A percentile compares a stretch with the other conserved stretches of the same genome.
These are phyloP conservation scores for Pecten maximus DNA, from an alignment of 2,888 invertebrate genomes.

Conservation along the genomic window DNA sequence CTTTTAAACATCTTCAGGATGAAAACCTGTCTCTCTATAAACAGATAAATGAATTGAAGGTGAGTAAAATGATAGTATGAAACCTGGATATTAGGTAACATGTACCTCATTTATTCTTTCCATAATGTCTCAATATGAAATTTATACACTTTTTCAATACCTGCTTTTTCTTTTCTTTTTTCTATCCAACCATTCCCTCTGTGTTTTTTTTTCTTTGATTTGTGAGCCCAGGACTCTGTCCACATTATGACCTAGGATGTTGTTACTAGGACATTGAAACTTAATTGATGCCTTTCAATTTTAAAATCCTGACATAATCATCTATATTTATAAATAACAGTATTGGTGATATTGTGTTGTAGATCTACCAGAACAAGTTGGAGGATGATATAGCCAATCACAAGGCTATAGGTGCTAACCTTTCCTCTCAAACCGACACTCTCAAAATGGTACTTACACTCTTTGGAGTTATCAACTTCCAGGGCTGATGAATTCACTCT, in stretches of 20 bases:
- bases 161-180: no score
- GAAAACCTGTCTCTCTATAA: constrained; percentile 71
- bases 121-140: no score
- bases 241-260: no score
- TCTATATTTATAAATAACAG: not conserved
- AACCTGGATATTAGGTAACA: no score
- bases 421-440: constrained; percentile 76
- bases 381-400: constrained; percentile 71
- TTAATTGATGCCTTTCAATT: no score
- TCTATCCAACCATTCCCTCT: no score
- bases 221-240: no score
- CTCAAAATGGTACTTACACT: constrained; percentile 80
- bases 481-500: constrained; percentile 35
- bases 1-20: constrained; percentile 65
- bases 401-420: constrained; percentile 69
- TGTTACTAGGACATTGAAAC: no score
- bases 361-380: constrained; percentile 75
- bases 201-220: no score
- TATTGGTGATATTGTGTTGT: constrained; percentile 52
- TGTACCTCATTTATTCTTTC: no score
- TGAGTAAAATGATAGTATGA: constrained; percentile 53
- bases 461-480: constrained; percentile 80
- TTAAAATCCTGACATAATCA: no score
- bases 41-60: constrained; percentile 75
- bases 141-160: no score